Evolutionary conservation across 2,797 vertebrate species (phyloP), one percentile per base, ranked within the genome.

Genomic region (Hapalemur alaotrensis): DNA sequence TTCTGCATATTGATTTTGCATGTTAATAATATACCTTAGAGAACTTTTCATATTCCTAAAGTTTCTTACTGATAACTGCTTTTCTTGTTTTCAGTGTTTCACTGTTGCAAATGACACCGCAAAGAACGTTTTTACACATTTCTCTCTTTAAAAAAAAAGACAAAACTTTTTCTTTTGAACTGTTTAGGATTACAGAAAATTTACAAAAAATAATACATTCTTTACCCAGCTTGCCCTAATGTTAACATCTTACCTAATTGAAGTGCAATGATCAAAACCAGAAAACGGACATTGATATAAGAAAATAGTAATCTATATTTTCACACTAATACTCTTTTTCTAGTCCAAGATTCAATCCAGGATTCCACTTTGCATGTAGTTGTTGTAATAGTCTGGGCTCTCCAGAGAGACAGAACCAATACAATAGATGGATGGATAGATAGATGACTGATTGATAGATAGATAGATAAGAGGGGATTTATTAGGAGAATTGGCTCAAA

Each of bases 11-110:
- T 54, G 50, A 52, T 78, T 52, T 52, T 78, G 32, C 48, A 18
- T 78, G 20, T 12, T 54, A 54, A 12, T 52, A 30, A 78, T 54
- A 54, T 14, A 52, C 41, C 41, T 72, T 72, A n/a, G 11, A 35
- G 32, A 78, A 17, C 32, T 54, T 52, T 78, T 50, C 32, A 23
- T 54, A 25, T 54, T 52, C 20, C 32, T 35, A 52, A 5, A 35
- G 41, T 35, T 65, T 35, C 22, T 84, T 84, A 43, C 57, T 23
- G 18, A 5, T 30, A 52, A 82, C 32, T 69, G 17, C 38, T 90
- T 59, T 38, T 88, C 86, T 69, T 35, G 28, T 69, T 80, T 69
- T 63, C 4, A 46, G 41, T 30, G 59, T 81, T 82, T 82, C 78
- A 73, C 41, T 48, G 32, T 65, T 80, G 61, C 35, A 54, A 69